A percentile compares a stretch with the other conserved stretches of the same genome.
Evolutionary conservation across 2,797 vertebrate species (phyloP).

Genomic region (Gymnodraco acuticeps): DNA sequence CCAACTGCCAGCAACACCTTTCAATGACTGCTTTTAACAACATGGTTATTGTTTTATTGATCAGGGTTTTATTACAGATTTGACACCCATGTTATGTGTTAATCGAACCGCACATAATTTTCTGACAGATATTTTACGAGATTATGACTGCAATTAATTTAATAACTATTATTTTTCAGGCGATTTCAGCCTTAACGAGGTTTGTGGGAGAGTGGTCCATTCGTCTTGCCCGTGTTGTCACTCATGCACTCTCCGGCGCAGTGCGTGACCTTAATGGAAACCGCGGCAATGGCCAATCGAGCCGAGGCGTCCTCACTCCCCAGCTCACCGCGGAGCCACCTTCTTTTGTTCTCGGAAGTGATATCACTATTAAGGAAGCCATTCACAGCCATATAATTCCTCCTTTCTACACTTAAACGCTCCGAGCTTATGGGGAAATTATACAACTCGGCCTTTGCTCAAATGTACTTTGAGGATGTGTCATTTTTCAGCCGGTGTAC

Average conservation of each 20-base stretch:
- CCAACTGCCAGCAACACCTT: conserved; percentile 92
- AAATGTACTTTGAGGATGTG: conserved; percentile 83
- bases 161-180: conserved; percentile 95
- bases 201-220: conserved; percentile 90
- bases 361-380: conserved; percentile 85
- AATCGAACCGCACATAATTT: conserved; percentile 98
- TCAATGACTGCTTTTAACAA: conserved; percentile 98
- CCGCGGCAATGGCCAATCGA: conserved; percentile 88
- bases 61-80: conserved; percentile 97
- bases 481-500: conserved; percentile 82
- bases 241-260: conserved; percentile 87
- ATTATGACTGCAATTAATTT: conserved; percentile 98
- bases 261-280: conserved; percentile 88
- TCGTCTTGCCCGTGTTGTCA: conserved; percentile 89
- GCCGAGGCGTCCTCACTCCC: conserved; percentile 84
- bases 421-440: conserved; percentile 86
- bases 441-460: conserved; percentile 81
- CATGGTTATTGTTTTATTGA: conserved; percentile 99
- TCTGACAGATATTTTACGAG: conserved; percentile 94
- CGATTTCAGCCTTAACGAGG: conserved; percentile 87
- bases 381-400: conserved; percentile 85
- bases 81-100: conserved; percentile 99
- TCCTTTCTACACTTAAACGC: conserved; percentile 84
- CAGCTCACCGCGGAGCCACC: conserved; percentile 65
- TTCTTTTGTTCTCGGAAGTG: conserved; percentile 86